A percentile compares a stretch with the other conserved stretches of the same genome.
phyloP scores from a whole-genome alignment of 2,888 invertebrate species.

The Notodonta ziczac region DNA sequence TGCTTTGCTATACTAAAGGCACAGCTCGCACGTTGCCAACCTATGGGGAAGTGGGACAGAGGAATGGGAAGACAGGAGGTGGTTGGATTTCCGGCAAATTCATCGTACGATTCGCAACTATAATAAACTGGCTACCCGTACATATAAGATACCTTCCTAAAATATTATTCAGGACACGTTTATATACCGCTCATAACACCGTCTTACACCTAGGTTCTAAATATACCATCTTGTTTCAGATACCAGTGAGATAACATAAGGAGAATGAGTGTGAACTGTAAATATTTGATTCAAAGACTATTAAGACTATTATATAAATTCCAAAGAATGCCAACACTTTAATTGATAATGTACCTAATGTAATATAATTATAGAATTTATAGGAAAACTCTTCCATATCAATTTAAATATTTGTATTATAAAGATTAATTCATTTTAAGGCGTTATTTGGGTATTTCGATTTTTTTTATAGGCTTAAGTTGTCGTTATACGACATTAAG shows the following conservation, averaged over 20 bases:
- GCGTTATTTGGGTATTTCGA: background rate
- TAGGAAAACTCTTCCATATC: constrained; percentile 71
- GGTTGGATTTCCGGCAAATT: too few relatives aligned
- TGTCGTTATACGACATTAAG: background rate
- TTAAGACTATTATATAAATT: constrained; percentile 60
- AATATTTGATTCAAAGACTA: constrained; percentile 50
- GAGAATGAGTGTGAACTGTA: constrained; percentile 40
- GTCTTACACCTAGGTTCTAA: background rate
- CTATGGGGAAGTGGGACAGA: too few relatives aligned
- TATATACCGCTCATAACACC: too few relatives aligned
- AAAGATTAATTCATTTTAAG: background rate
- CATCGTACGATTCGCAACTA: too few relatives aligned
- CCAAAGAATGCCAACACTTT: constrained; percentile 62
- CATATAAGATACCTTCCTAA: too few relatives aligned
- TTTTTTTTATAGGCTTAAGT: background rate
- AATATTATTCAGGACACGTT: too few relatives aligned
- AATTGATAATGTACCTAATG: constrained; percentile 14
- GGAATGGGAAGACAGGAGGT: too few relatives aligned
- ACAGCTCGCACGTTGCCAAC: too few relatives aligned
- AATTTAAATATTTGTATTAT: constrained; percentile 19
- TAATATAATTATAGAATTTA: constrained; percentile 41
- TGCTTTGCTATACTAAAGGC: too few relatives aligned
- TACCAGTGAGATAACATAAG: constrained; percentile 75
- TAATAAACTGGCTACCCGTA: too few relatives aligned
- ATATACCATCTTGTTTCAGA: constrained; percentile 56